phyloP scores from a whole-genome alignment of 1,140 invertebrate species.

The Caenorhabditis elegans region DNA sequence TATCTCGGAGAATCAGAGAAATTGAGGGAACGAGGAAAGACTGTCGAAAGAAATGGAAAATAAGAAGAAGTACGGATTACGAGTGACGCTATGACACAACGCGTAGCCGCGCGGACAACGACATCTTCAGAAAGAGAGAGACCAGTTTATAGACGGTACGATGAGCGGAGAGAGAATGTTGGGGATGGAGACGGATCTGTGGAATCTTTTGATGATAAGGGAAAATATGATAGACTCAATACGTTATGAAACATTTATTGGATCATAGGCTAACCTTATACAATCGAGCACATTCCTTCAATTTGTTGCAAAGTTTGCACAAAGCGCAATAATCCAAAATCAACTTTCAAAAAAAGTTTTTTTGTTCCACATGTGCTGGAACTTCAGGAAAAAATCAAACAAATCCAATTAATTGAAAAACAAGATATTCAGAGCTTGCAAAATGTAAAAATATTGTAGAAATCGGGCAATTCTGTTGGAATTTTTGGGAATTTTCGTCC shows the following conservation, averaged over 20 bases:
- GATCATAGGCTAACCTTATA: background rate
- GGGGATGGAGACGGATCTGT: background rate
- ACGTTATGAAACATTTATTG: conserved; percentile 21
- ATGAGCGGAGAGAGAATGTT: background rate
- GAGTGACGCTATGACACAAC: conserved; percentile 23
- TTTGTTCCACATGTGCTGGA: no score
- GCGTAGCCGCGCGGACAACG: background rate
- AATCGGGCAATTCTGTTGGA: no score
- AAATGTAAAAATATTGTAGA: no score
- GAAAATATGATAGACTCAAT: background rate
- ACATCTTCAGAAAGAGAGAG: background rate
- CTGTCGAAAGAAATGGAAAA: background rate
- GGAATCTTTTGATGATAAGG: background rate
- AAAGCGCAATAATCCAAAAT: no score
- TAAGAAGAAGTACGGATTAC: conserved; percentile 20
- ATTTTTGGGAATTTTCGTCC: no score
- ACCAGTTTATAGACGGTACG: background rate
- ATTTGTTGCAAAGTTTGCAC: no score
- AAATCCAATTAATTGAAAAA: no score
- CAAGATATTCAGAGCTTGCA: no score
- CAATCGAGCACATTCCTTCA: no score
- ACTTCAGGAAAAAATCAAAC: no score
- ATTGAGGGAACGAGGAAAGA: background rate
- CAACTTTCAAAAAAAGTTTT: no score
- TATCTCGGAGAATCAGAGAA: conserved; percentile 17